These are phyloP conservation scores for Drosophila suzukii DNA, from an alignment of 1,140 invertebrate genomes.

Conservation along the genomic window DNA sequence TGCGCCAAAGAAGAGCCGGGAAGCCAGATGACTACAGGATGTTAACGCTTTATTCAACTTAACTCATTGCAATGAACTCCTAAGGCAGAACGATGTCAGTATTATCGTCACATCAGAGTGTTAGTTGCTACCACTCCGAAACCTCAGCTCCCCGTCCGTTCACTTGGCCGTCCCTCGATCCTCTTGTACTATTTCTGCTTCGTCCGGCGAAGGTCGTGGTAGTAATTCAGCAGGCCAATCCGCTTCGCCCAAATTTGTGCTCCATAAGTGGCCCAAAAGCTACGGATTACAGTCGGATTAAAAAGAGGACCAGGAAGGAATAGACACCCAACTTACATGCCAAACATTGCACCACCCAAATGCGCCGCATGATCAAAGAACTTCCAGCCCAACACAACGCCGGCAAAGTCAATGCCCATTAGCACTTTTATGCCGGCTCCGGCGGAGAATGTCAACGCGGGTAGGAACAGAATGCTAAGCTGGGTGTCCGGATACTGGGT, in stretches of 20 bases:
- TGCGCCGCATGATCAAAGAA: slow-evolving; percentile 99
- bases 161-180: slow-evolving; percentile 19
- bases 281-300: slow-evolving; percentile 11
- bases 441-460: slow-evolving; percentile 94
- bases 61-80: slow-evolving; percentile 52
- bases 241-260: slow-evolving; percentile 78
- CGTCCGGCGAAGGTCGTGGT: slow-evolving; percentile 77
- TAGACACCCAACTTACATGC: slow-evolving; percentile 88
- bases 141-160: slow-evolving; percentile 17
- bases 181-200: slow-evolving; percentile 65
- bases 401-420: slow-evolving; percentile 92
- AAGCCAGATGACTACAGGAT: slow-evolving; percentile 7
- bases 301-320: background rate
- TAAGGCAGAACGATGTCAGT: slow-evolving; percentile 39
- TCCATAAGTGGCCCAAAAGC: slow-evolving; percentile 77
- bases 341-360: slow-evolving; percentile 96
- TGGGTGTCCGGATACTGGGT: slow-evolving; percentile 93
- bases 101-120: slow-evolving; percentile 20
- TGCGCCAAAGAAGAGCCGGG: slow-evolving; percentile 1
- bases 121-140: slow-evolving; percentile 10
- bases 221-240: slow-evolving; percentile 72
- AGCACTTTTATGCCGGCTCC: slow-evolving; percentile 93
- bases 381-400: slow-evolving; percentile 94
- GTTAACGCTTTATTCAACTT: slow-evolving; percentile 58
- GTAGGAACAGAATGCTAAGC: slow-evolving; percentile 95